Evolutionary conservation across 1,140 invertebrate genomes (phyloP), one percentile per base, ranked within the genome.

Genomic region (Orussus abietinus): DNA sequence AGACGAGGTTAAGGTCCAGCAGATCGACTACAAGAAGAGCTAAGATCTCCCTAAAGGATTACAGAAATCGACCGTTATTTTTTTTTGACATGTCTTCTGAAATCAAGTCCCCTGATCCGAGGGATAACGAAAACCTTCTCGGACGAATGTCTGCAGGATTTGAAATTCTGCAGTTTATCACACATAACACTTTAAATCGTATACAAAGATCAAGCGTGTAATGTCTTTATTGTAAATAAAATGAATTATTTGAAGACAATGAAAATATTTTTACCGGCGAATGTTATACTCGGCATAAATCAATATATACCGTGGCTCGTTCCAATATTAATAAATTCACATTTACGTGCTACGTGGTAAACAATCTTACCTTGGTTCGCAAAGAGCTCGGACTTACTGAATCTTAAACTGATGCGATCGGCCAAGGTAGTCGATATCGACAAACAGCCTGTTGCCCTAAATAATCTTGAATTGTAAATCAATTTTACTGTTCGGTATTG

Each of bases 1-100:
- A 14, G 93, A 97, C 64, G 96, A 98, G 72, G 96, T 99, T 4
- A 99, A 98, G 78, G 96, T 99, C 2, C 96, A 99, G 75, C 83
- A 94, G 70, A 96, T 98, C 59, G 96, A 98, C 74, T 99, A 91
- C 64, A 95, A 93, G 66, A 96, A 95, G 53, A 84, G 79, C 64
- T 87, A 80, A 79, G 45, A 19, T 32, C 22, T 42, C 17, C 21
- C 18, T 18, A 38, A 21, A 30, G 38, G 32, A 37, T 45, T n/a
- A 20, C 15, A 37, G 26, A 14, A 41, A 31, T 34, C 19, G 10
- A 44, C 22, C 17, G 10, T 43, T 30, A 39, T 28, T 36, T 3
- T 36, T 36, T 3, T 5, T 15, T 19, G 21, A 15, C 4, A 12
- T 20, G 15, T 36, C 13, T 17, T 5, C 31, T 4, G 15, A 36